A percentile compares a stretch with the other conserved stretches of the same genome.
phyloP scores from a whole-genome alignment of 2,797 vertebrate genomes.

The Neostethus bicornis region DNA sequence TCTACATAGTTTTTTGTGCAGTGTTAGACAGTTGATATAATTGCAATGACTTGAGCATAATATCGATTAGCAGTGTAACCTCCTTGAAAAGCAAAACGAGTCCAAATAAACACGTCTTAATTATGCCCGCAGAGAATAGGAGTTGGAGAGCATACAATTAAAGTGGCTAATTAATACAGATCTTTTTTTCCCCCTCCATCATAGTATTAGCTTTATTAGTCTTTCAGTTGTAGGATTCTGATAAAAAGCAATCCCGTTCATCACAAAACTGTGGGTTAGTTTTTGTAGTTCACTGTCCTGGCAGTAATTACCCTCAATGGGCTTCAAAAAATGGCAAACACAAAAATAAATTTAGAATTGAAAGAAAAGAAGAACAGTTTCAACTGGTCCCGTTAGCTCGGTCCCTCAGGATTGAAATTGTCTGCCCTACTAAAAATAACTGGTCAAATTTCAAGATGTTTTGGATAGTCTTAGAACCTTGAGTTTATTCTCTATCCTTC shows the following conservation, averaged over 20 bases:
- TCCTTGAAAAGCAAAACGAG: conserved; percentile 78
- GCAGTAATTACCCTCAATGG: conserved; percentile 55
- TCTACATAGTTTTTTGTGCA: conserved; percentile 37
- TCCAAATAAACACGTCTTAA: conserved; percentile 83
- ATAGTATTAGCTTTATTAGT: conserved; percentile 34
- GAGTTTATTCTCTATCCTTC: background rate
- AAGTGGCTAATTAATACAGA: conserved; percentile 77
- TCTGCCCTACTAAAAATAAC: conserved; percentile 8
- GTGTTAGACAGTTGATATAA: conserved; percentile 61
- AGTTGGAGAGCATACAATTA: conserved; percentile 77
- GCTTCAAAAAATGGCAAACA: conserved; percentile 30
- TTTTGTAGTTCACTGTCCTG: conserved; percentile 64
- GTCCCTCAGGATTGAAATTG: conserved; percentile 14
- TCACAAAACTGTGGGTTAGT: conserved; percentile 52
- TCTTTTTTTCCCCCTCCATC: conserved; percentile 68
- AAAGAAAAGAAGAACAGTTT: conserved; percentile 1
- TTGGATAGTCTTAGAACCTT: conserved; percentile 2
- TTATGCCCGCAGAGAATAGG: conserved; percentile 76
- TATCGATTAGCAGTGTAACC: conserved; percentile 78
- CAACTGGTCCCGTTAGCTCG: conserved; percentile 37
- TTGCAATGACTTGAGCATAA: conserved; percentile 73
- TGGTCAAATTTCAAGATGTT: conserved; percentile 26
- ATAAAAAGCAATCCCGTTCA: conserved; percentile 47
- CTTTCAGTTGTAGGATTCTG: conserved; percentile 57
- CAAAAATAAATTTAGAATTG: background rate